Conservation (phyloP, 2,888 invertebrate genomes). For the Steinernema hermaphroditum region DNA sequence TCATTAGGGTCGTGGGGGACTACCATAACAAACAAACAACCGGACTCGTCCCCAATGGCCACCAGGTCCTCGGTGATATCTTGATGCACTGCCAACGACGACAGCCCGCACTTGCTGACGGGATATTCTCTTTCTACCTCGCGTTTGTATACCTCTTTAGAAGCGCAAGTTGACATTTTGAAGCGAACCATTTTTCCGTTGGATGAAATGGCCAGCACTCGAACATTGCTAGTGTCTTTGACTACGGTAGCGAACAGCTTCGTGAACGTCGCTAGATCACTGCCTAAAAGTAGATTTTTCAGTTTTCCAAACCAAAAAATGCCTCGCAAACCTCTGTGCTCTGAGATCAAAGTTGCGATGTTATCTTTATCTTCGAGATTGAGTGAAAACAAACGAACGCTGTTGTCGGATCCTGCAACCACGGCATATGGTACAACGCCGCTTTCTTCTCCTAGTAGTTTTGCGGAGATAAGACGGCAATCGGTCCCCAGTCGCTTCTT, state of each 20-base stretch:
- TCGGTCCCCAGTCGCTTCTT: neutral
- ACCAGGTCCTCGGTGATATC: neutral
- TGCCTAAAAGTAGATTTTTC: neutral
- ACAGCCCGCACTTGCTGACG: neutral
- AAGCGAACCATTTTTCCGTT: neutral
- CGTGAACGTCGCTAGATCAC: neutral
- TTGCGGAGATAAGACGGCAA: neutral
- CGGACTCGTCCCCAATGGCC: neutral
- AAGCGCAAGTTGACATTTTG: too few species aligned
- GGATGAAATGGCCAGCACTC: neutral
- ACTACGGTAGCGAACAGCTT: neutral
- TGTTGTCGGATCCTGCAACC: constrained; percentile 16
- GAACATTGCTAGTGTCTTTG: neutral
- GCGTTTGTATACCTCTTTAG: neutral
- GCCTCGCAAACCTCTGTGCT: neutral
- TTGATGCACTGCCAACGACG: neutral
- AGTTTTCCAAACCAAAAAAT: too few species aligned
- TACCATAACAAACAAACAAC: neutral
- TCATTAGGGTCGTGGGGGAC: neutral
- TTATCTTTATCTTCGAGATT: neutral
- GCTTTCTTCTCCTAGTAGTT: neutral
- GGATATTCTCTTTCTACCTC: neutral
- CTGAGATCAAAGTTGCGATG: neutral
- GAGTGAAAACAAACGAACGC: neutral
- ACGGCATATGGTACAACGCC: neutral